Percentiles rank a stretch among this genome's conserved stretches.
These are phyloP conservation scores for Meloidogyne hapla DNA, from an alignment of 1,140 invertebrate genomes.

Conservation along the genomic window DNA sequence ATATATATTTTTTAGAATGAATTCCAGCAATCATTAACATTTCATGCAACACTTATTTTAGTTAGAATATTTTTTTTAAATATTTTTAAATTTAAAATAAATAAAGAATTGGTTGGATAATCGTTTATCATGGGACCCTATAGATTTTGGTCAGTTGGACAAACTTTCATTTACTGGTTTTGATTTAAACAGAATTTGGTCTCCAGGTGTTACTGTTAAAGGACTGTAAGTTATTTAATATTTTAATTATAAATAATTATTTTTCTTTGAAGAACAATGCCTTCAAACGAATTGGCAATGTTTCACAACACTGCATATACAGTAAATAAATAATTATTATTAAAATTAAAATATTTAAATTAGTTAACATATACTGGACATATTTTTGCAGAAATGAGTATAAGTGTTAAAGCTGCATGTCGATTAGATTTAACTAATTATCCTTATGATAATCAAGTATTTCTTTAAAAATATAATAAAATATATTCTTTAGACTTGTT, in stretches of 20 bases:
- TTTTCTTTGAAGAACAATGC: constrained; percentile 13
- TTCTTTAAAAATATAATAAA: neutral
- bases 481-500: constrained; percentile 14
- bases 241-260: neutral
- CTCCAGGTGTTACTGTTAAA: constrained; percentile 18
- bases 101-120: constrained; percentile 25
- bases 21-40: constrained; percentile 15
- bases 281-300: constrained; percentile 17
- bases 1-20: constrained; percentile 22
- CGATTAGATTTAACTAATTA: constrained; percentile 20
- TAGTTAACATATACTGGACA: constrained; percentile 19
- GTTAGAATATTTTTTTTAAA: neutral
- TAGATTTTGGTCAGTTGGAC: constrained; percentile 21
- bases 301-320: constrained; percentile 25
- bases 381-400: constrained; percentile 15
- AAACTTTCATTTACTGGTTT: constrained; percentile 26
- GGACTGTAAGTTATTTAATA: constrained; percentile 8
- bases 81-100: neutral
- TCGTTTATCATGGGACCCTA: constrained; percentile 16
- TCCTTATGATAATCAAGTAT: constrained; percentile 25
- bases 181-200: constrained; percentile 24
- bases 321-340: neutral
- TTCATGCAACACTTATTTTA: constrained; percentile 22
- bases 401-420: constrained; percentile 25
- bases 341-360: neutral